Percentiles rank a stretch among this genome's conserved stretches.
Evolutionary conservation across 2,888 invertebrate species (phyloP).

Genomic region (Chloromyia formosa): DNA sequence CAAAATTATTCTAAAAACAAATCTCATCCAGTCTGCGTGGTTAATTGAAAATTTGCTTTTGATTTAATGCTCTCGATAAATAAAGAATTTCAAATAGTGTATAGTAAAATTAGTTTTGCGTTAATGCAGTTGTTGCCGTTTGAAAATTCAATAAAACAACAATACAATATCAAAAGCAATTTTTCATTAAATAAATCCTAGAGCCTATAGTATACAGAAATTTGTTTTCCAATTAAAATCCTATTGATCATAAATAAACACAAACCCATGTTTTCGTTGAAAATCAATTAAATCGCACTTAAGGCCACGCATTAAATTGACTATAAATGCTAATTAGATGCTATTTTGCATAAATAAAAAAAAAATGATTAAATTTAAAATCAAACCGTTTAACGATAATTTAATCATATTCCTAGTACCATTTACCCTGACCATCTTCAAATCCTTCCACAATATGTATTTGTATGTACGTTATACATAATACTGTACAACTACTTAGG

Average conservation of each 20-base stretch:
- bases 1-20: constrained; percentile 29
- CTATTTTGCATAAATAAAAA: background rate
- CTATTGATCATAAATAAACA: constrained; percentile 20
- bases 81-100: no score
- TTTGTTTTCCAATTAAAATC: constrained; percentile 22
- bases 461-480: no score
- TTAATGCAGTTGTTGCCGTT: no score
- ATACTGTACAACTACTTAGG: no score
- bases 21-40: constrained; percentile 25
- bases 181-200: constrained; percentile 26
- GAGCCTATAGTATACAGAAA: background rate
- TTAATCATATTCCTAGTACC: constrained; percentile 13
- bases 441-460: constrained; percentile 2
- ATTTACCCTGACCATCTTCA: background rate
- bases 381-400: background rate
- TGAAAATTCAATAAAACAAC: background rate
- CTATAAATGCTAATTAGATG: constrained; percentile 8
- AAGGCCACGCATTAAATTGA: constrained; percentile 33
- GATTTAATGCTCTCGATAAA: no score
- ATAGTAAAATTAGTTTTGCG: no score
- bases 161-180: constrained; percentile 20
- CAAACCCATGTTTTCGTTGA: background rate
- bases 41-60: constrained; percentile 36
- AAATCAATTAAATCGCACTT: background rate
- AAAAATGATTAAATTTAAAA: constrained; percentile 8